A percentile compares a stretch with the other conserved stretches of the same genome.
Conservation (phyloP, 2,797 vertebrate species). For the Neosilurus mollespiculum region DNA sequence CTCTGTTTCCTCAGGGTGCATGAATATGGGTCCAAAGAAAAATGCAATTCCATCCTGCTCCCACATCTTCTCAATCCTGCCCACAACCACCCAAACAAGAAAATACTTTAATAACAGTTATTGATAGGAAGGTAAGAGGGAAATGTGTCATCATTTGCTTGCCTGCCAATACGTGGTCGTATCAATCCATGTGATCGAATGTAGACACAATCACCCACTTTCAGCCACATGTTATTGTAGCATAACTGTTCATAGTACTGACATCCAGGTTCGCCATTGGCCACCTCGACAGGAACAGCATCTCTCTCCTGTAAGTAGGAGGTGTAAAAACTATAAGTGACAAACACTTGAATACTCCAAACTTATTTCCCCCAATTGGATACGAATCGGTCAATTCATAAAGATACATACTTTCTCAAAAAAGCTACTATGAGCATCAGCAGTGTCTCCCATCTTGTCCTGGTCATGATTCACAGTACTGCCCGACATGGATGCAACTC, state of each 20-base stretch:
- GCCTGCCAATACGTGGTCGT: slow-evolving; percentile 91
- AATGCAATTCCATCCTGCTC: slow-evolving; percentile 85
- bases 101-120: not conserved
- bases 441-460: slow-evolving; percentile 77
- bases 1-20: slow-evolving; percentile 95
- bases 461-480: slow-evolving; percentile 82
- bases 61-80: slow-evolving; percentile 97
- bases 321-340: not conserved
- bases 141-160: slow-evolving; percentile 32
- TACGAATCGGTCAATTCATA: not conserved
- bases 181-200: slow-evolving; percentile 92
- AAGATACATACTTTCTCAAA: slow-evolving; percentile 86
- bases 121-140: not conserved
- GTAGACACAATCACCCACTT: slow-evolving; percentile 94
- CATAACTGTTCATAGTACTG: slow-evolving; percentile 91
- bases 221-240: slow-evolving; percentile 91
- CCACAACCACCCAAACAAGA: slow-evolving; percentile 19
- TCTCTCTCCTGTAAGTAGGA: slow-evolving; percentile 82
- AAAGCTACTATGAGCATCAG: slow-evolving; percentile 74
- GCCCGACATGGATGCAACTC: slow-evolving; percentile 94
- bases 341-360: slow-evolving; percentile 10
- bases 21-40: slow-evolving; percentile 97
- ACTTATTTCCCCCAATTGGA: not conserved
- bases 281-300: slow-evolving; percentile 89
- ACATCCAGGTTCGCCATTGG: slow-evolving; percentile 86